Base-by-base conservation (phyloP, 2,888 invertebrate species). In the Calameuta pallipes region DNA sequence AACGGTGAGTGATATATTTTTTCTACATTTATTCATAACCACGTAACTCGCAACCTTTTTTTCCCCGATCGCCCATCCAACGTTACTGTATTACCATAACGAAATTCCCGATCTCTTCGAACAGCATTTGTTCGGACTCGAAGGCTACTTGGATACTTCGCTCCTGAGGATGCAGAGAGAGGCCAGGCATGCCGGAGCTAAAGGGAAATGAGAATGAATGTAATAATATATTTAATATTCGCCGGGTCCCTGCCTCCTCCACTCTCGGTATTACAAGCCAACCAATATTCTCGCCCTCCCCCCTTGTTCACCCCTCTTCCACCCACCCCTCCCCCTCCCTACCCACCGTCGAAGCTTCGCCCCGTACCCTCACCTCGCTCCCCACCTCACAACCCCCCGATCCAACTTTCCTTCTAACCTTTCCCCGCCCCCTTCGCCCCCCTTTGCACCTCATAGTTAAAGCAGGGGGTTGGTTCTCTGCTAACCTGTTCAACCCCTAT, bases 151-250 rank as follows among this genome's bases (percentile, higher is more conserved):
- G 79, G 84, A 78, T 81, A 83, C 84, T 79, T 83, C 83, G 82
- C 86, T 83, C 83, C 78, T 73, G 73, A 70, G 75, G 31, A 78
- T 71, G 79, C 80, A 84, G 82, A 79, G 36, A 36, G 83, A 80
- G 81, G 76, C 77, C 82, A 79, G 84, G 84, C 80, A 85, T 83
- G 80, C 83, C 83, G 83, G 82, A 84, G 86, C 85, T 86, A 86
- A 89, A 87, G 88, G 89, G 89, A 90, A 90, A 90, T 88, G 90
- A 89, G 89, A 90, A 90, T 90, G 88, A 89, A 90, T 90, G 90
- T 89, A 90, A 90, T 90, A 90, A 90, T 90, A 90, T 90, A 90
- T 90, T 90, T 90, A 90, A 90, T 90, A 90, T 90, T 90, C 90
- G 88, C 86, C 85, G 85, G 87, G 85, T 88, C 88, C 87, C 87